A percentile compares a stretch with the other conserved stretches of the same genome.
These are phyloP conservation scores for Coenonympha glycerion DNA, from an alignment of 2,888 invertebrate genomes.

Conservation along the genomic window DNA sequence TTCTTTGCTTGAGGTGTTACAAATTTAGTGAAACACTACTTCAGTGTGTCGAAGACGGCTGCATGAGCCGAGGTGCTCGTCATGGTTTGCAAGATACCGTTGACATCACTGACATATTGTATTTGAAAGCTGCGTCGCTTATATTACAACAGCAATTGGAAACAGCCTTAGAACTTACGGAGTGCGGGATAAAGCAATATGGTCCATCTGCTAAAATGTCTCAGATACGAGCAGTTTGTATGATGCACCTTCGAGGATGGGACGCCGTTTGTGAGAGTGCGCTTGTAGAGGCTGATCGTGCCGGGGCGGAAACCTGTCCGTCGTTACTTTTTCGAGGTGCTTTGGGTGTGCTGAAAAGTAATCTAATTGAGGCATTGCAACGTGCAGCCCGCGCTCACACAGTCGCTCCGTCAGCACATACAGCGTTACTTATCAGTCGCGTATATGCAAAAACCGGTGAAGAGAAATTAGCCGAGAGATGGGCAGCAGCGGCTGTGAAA, in stretches of 20 bases:
- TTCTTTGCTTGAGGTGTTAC: constrained; percentile 61
- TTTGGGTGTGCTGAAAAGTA: constrained; percentile 37
- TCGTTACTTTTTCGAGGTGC: constrained; percentile 52
- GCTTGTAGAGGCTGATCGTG: constrained; percentile 45
- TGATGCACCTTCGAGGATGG: constrained; percentile 47
- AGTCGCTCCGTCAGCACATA: constrained; percentile 50
- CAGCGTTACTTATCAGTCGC: constrained; percentile 53
- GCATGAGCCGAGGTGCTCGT: constrained; percentile 45
- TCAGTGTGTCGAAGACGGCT: constrained; percentile 48
- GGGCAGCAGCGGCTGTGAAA: constrained; percentile 59
- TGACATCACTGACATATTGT: constrained; percentile 46
- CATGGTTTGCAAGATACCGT: constrained; percentile 27
- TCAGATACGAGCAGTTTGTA: constrained; percentile 55
- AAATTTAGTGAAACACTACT: constrained; percentile 50
- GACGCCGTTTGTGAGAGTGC: constrained; percentile 50
- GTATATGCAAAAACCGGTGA: constrained; percentile 48
- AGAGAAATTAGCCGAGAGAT: constrained; percentile 51
- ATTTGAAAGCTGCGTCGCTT: constrained; percentile 52
- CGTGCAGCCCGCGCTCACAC: constrained; percentile 60
- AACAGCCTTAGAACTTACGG: constrained; percentile 42
- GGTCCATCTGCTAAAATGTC: constrained; percentile 55
- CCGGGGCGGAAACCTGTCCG: constrained; percentile 47
- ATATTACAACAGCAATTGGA: constrained; percentile 43
- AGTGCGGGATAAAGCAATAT: constrained; percentile 42
- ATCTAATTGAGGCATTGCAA: constrained; percentile 51